These are phyloP conservation scores for Nudaria mundana DNA, from an alignment of 2,888 invertebrate genomes.

Conservation along the genomic window DNA sequence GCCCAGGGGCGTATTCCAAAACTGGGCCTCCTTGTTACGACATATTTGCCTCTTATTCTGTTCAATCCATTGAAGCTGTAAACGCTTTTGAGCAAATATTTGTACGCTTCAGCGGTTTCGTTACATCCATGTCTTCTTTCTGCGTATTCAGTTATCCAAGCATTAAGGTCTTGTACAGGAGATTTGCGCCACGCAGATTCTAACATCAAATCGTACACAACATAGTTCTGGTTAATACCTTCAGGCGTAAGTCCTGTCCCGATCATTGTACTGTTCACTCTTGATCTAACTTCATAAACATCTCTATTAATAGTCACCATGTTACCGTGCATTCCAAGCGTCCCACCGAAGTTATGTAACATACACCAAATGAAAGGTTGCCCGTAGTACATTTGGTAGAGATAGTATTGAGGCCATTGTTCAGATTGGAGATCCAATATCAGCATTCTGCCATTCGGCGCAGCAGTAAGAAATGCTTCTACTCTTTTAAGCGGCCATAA, in stretches of 20 bases:
- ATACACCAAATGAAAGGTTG: constrained; percentile 98
- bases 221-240: constrained; percentile 97
- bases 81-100: constrained; percentile 83
- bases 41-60: constrained; percentile 88
- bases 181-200: constrained; percentile 88
- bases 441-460: constrained; percentile 90
- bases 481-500: constrained; percentile 87
- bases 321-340: constrained; percentile 93
- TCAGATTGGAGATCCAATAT: constrained; percentile 95
- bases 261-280: constrained; percentile 88
- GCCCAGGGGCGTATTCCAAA: constrained; percentile 84
- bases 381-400: constrained; percentile 91
- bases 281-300: constrained; percentile 82
- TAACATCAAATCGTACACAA: constrained; percentile 94
- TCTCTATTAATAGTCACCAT: constrained; percentile 85
- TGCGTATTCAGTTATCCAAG: constrained; percentile 85
- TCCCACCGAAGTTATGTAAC: constrained; percentile 98
- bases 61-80: constrained; percentile 85
- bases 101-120: constrained; percentile 84
- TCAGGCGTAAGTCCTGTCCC: constrained; percentile 96
- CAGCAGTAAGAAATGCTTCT: constrained; percentile 87
- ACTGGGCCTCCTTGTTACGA: constrained; percentile 85
- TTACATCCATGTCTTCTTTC: constrained; percentile 87
- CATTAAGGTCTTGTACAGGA: constrained; percentile 80
- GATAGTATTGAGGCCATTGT: constrained; percentile 88